Conservation (phyloP, 2,888 invertebrate genomes). For the Trichopria drosophilae region DNA sequence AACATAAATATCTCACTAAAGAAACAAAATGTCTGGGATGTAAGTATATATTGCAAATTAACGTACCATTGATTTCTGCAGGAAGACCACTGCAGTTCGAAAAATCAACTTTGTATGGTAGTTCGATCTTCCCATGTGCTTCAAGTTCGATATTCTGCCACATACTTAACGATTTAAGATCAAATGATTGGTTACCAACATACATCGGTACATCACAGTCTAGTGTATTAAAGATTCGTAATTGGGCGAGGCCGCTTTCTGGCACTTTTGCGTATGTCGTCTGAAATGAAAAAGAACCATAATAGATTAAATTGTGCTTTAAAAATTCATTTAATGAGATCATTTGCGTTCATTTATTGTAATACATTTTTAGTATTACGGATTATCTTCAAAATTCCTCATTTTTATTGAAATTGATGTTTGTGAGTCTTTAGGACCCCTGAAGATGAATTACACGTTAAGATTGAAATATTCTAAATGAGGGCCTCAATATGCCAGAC, state of each 20-base stretch:
- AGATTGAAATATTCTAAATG: too few relatives aligned
- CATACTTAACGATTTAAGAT: constrained; percentile 38
- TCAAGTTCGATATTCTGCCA: constrained; percentile 39
- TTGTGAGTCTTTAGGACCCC: too few relatives aligned
- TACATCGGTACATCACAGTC: constrained; percentile 40
- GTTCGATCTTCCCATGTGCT: not conserved
- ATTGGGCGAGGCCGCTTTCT: constrained; percentile 63
- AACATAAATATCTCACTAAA: too few relatives aligned
- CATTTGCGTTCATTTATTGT: too few relatives aligned
- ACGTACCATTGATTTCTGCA: too few relatives aligned
- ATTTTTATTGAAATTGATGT: too few relatives aligned
- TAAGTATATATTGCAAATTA: too few relatives aligned
- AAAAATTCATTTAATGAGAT: not conserved
- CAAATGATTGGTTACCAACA: constrained; percentile 27
- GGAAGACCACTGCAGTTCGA: not conserved
- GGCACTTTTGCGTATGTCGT: constrained; percentile 66
- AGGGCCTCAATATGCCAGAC: too few relatives aligned
- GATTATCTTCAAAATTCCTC: too few relatives aligned
- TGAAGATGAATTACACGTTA: too few relatives aligned
- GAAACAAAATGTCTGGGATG: too few relatives aligned
- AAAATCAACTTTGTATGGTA: constrained; percentile 7
- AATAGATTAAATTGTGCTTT: constrained; percentile 1
- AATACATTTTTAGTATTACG: too few relatives aligned
- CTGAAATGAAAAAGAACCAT: constrained; percentile 53
- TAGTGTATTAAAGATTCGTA: constrained; percentile 69